Evolutionary conservation across 23 tunicate species (phyloP), one percentile per base, ranked within the genome.

Genomic region (Clavelina lepadiformis): DNA sequence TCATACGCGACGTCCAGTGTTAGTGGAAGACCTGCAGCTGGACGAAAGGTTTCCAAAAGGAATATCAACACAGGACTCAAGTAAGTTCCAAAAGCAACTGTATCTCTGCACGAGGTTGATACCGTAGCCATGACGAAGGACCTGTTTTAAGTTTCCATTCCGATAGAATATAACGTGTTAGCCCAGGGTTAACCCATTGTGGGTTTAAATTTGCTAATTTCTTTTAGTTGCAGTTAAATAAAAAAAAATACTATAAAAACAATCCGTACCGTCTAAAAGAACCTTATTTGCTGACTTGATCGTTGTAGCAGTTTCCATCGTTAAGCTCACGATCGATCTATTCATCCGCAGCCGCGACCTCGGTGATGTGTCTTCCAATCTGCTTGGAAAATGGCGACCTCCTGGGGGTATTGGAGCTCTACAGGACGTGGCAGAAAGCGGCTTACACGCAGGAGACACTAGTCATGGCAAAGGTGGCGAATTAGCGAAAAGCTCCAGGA

Each of bases 21-120:
- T 78, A 2, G 61, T 80, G 20, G 88, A 88, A 20, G 96, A 88
- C 44, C 56, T 88, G 2, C 64, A 59, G 5, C 61, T 80, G 83
- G 96, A 88, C 60, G 82, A 85, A 2, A 47, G 96, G n/a, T 88
- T 88, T 63, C 86, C 86, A 34, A 74, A 80, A 46, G 75, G 77
- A 51, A 67, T 57, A 3, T 61, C 74, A 31, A 58, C 65, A 0
- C 63, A 62, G 26, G 88, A 65, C n/a, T 34, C 58, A 31, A 30
- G 88, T 72, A 47, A 7, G 23, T 57, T 27, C 11, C 19, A 19
- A 54, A 54, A n/a, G n/a, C n/a, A n/a, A n/a, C n/a, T n/a, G n/a
- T n/a, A n/a, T n/a, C n/a, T n/a, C n/a, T n/a, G n/a, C n/a, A n/a
- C n/a, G n/a, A n/a, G n/a, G n/a, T n/a, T n/a, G n/a, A n/a, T n/a